Evolutionary conservation across 2,888 invertebrate species (phyloP), one percentile per base, ranked within the genome.

Genomic region (Itoplectis maculator): DNA sequence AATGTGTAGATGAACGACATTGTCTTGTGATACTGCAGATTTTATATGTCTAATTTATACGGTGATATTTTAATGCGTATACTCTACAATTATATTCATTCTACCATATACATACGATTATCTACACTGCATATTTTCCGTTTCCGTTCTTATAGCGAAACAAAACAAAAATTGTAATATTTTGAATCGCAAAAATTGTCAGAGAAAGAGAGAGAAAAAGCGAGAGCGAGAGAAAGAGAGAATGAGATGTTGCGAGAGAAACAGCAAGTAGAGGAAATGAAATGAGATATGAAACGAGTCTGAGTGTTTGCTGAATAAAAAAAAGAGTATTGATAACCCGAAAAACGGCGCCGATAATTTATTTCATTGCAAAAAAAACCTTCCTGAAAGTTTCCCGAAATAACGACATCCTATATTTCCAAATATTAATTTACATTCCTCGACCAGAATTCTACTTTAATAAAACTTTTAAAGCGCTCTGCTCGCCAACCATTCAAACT

Each of bases 41-140:
- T 87, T 88, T 87, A 83, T 87, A 88, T 84, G 80, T 86, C 76
- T 87, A 83, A 88, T 86, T 88, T 86, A 77, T 85, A 86, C 82
- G 78, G 70, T 81, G 75, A 84, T 83, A 74, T 78, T 83, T 82
- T 77, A n/a, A 77, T 42, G 79, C 74, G 70, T 54, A 77, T 83
- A 65, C 20, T 74, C 69, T 77, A 77, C 54, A 76, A 77, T 68
- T 72, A 70, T 73, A 74, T 72, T 78, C 56, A 73, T 54, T 70
- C 49, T 68, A 79, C 35, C 59, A 49, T 70, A 70, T 72, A 54
- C 63, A 68, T 77, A 78, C 51, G 70, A 61, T 61, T 61, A 61
- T 61, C 75, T 75, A 76, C 66, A 54, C 61, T 63, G 79, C 77
- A 47, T 74, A 79, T 74, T 65, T 54, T 78, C 66, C 51, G 49